Evolutionary conservation across 2,113 vertebrate species (phyloP), one percentile per base, ranked within the genome.

Genomic region (Pelobates fuscus): DNA sequence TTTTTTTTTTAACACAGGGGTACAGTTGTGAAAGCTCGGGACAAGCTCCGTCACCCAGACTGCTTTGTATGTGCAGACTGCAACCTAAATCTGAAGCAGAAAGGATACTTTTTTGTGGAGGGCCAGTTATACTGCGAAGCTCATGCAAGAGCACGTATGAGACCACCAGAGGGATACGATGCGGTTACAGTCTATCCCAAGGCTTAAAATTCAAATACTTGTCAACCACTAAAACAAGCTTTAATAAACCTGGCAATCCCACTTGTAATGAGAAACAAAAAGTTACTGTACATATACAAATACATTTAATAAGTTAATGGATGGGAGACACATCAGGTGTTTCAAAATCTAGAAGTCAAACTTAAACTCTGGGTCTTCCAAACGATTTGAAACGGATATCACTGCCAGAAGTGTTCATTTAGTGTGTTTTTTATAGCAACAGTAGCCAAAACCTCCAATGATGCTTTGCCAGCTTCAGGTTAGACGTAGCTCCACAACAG

Each of bases 21-120:
- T 72, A 93, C 94, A 0, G 96, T 99, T 7, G 96, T 99, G 81
- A 99, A 98, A 81, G 97, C 95, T 0, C 91, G 93, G 43, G 97
- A 99, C 30, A 98, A 96, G 71, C 94, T 91, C 79, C 91, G 93
- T 49, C 97, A 99, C 54, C 97, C 97, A 0, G 96, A 95, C 46
- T 99, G 97, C 84, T 99, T 99, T 3, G 95, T 97, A 81, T 99
- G 97, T 55, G 89, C 94, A 0, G 96, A 98, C 91, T 99, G 97
- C 26, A 91, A 91, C 67, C 84, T 95, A 83, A 99, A 96, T 92
- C 92, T 99, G 78, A 99, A 99, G 81, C 97, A 99, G 76, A 94
- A 93, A 80, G 97, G 97, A 46, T 99, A 98, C 80, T 99, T 96
- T 92, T 96, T 99, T 3, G 93, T 99, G 87, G 95, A 96, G 77